phyloP scores from a whole-genome alignment of 2,888 invertebrate species.

The Parnassius mnemosyne region DNA sequence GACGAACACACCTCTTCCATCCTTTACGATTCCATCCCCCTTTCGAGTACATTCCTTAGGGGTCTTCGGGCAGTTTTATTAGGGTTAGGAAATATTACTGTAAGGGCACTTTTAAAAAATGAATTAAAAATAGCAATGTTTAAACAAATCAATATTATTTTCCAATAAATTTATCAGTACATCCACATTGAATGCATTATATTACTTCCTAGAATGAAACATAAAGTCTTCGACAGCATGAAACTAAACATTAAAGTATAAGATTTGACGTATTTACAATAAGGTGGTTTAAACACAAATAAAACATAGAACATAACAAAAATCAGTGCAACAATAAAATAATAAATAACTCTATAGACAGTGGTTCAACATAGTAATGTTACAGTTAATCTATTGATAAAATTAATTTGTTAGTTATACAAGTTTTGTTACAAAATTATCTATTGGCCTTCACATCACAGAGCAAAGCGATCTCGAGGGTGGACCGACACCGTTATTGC shows the following conservation, averaged over 20 bases:
- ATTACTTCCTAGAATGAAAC: conserved; percentile 68
- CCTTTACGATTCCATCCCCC: too few species aligned
- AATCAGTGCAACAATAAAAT: conserved; percentile 77
- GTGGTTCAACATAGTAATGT: conserved; percentile 76
- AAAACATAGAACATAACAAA: conserved; percentile 77
- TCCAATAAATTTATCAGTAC: conserved; percentile 79
- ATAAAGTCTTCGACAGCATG: conserved; percentile 66
- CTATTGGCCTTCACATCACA: conserved; percentile 79
- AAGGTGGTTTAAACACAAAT: conserved; percentile 74
- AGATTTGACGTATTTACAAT: conserved; percentile 72
- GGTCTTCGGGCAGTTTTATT: too few species aligned
- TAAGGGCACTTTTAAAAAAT: neutral
- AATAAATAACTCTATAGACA: conserved; percentile 74
- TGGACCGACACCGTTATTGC: conserved; percentile 39
- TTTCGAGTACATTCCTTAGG: too few species aligned
- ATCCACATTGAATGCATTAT: conserved; percentile 75
- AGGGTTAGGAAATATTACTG: too few species aligned
- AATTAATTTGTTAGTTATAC: conserved; percentile 70
- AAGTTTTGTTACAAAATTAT: conserved; percentile 75
- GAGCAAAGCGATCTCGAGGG: conserved; percentile 68
- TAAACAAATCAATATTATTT: conserved; percentile 81
- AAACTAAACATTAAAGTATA: conserved; percentile 69
- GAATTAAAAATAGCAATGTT: conserved; percentile 49
- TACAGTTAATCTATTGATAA: conserved; percentile 70
- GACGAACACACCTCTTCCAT: too few species aligned